Conservation (phyloP, 2,888 invertebrate genomes). For the Hypolimnas misippus region DNA sequence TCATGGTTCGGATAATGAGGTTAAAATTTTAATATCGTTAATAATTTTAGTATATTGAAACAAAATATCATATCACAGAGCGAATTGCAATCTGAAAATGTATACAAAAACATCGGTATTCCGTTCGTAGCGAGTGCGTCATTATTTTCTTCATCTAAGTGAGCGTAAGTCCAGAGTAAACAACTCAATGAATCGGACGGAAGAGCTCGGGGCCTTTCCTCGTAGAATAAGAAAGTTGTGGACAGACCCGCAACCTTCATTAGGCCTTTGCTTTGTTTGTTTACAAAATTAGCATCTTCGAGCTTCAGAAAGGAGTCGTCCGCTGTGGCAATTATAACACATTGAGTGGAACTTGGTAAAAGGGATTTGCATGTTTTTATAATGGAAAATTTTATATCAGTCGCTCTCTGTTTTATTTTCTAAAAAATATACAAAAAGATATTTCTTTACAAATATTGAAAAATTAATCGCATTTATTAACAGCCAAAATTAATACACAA, state of each 20-base stretch:
- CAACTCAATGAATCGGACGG: conserved; percentile 80
- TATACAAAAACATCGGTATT: conserved; percentile 21
- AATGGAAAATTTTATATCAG: conserved; percentile 45
- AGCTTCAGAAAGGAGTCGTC: conserved; percentile 62
- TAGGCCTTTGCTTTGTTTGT: conserved; percentile 80
- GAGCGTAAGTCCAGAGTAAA: conserved; percentile 75
- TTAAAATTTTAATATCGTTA: background rate
- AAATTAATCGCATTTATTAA: too few species aligned
- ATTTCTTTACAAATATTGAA: background rate
- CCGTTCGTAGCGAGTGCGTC: conserved; percentile 38
- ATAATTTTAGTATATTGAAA: background rate
- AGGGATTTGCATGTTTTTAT: conserved; percentile 53
- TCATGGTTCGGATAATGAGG: background rate
- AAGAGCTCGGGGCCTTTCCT: conserved; percentile 69
- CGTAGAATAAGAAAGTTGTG: conserved; percentile 77
- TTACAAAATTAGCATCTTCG: conserved; percentile 79
- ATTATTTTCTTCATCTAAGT: conserved; percentile 54
- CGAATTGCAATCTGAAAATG: background rate
- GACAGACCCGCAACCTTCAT: conserved; percentile 74
- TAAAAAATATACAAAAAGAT: conserved; percentile 7
- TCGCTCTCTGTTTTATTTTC: conserved; percentile 21
- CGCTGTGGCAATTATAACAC: conserved; percentile 67
- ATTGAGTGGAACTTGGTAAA: conserved; percentile 59
- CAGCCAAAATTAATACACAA: too few species aligned
- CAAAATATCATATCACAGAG: background rate